These are phyloP conservation scores for Thelaira solivaga DNA, from an alignment of 2,888 invertebrate genomes.

Conservation along the genomic window DNA sequence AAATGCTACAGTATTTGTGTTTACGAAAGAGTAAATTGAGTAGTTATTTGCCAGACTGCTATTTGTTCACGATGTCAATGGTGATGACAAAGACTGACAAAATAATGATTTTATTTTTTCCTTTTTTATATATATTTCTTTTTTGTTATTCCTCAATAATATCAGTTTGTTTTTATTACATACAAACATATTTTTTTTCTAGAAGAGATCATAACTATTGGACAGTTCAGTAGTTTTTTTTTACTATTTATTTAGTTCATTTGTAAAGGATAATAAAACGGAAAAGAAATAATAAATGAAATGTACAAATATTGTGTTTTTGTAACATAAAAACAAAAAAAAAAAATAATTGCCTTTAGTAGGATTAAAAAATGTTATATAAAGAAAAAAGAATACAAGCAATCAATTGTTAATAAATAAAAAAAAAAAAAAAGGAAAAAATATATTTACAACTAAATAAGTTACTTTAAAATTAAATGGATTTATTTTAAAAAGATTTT, in stretches of 20 bases:
- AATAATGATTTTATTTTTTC: slow-evolving; percentile 60
- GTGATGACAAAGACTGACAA: slow-evolving; percentile 51
- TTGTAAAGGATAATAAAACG: slow-evolving; percentile 30
- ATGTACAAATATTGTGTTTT: neutral
- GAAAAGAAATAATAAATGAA: neutral
- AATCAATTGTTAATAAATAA: too few species aligned
- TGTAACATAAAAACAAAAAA: neutral
- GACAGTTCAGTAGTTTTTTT: slow-evolving; percentile 11
- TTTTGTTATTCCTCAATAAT: too few species aligned
- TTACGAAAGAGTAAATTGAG: slow-evolving; percentile 24
- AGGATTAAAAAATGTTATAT: neutral
- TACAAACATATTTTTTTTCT: neutral
- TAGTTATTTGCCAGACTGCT: slow-evolving; percentile 40
- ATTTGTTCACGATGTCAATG: slow-evolving; percentile 24
- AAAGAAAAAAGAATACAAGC: too few species aligned
- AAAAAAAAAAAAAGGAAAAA: too few species aligned
- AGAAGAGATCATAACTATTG: slow-evolving; percentile 22
- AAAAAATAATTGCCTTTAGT: neutral
- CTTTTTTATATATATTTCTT: too few species aligned
- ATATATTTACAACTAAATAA: too few species aligned
- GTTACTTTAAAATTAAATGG: too few species aligned
- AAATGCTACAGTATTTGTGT: neutral
- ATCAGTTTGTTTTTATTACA: neutral
- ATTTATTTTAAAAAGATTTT: too few species aligned
- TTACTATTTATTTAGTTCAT: slow-evolving; percentile 50